These are phyloP conservation scores for Salvelinus fontinalis DNA, from an alignment of 2,113 vertebrate genomes.

Conservation along the genomic window DNA sequence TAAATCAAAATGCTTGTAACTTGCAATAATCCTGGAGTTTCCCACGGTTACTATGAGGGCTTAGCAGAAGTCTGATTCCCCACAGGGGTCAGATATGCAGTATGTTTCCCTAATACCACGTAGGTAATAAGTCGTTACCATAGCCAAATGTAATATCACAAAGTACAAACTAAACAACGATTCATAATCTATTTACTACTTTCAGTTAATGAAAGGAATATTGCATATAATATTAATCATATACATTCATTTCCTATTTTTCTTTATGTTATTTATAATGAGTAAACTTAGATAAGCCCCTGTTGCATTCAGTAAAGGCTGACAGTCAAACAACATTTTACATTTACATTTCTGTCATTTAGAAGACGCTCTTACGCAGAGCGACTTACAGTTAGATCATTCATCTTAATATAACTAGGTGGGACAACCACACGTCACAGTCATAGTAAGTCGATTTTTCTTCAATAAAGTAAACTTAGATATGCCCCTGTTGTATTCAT, in stretches of 20 bases:
- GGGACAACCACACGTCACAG: too few relatives aligned
- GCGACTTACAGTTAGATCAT: too few relatives aligned
- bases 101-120: not conserved
- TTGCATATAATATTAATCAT: not conserved
- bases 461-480: not conserved
- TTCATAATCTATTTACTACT: not conserved
- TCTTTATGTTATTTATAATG: not conserved
- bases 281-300: slow-evolving; percentile 26
- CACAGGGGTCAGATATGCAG: slow-evolving; percentile 36
- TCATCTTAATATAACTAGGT: too few relatives aligned
- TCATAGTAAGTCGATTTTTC: too few relatives aligned
- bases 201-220: not conserved
- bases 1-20: slow-evolving; percentile 63
- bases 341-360: too few relatives aligned
- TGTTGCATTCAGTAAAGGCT: slow-evolving; percentile 24
- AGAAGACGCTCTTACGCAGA: too few relatives aligned
- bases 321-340: too few relatives aligned
- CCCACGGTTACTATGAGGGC: slow-evolving; percentile 59
- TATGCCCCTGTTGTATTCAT: slow-evolving; percentile 38
- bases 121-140: not conserved
- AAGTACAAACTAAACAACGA: not conserved
- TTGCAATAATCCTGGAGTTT: slow-evolving; percentile 59
- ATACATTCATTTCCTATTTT: not conserved
- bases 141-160: too few relatives aligned
- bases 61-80: slow-evolving; percentile 30